phyloP scores from a whole-genome alignment of 1,140 invertebrate species.

The Callitettix versicolor region DNA sequence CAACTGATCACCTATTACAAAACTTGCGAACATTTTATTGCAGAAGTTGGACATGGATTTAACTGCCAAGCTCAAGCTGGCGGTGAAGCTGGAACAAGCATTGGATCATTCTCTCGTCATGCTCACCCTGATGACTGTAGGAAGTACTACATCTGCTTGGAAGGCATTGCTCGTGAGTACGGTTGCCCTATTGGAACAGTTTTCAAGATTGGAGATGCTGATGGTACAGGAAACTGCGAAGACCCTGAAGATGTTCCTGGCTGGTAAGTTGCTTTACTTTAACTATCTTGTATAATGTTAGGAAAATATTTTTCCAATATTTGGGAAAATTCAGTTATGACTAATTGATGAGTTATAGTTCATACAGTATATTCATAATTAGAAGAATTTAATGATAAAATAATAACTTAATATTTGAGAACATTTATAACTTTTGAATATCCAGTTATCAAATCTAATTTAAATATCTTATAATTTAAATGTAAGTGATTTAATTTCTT shows the following conservation, averaged over 20 bases:
- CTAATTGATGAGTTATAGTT: too few relatives aligned
- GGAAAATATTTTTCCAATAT: too few relatives aligned
- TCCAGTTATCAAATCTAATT: too few relatives aligned
- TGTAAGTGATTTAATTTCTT: too few relatives aligned
- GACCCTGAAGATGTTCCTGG: constrained; percentile 87
- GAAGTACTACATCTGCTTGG: constrained; percentile 89
- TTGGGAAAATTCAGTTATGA: too few relatives aligned
- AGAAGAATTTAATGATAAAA: too few relatives aligned
- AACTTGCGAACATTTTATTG: not conserved
- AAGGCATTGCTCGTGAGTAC: constrained; percentile 81
- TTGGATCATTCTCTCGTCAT: constrained; percentile 84
- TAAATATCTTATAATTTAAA: too few relatives aligned
- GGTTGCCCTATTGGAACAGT: constrained; percentile 91
- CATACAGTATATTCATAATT: too few relatives aligned
- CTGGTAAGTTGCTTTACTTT: constrained; percentile 60
- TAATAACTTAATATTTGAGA: too few relatives aligned
- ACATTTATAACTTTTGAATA: too few relatives aligned
- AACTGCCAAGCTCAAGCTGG: constrained; percentile 58
- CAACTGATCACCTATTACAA: too few relatives aligned
- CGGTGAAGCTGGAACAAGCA: constrained; percentile 61
- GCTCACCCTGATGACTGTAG: constrained; percentile 90
- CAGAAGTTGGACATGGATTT: constrained; percentile 84
- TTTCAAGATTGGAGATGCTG: constrained; percentile 84
- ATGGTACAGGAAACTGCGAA: constrained; percentile 83
- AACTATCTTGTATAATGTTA: too few relatives aligned